A percentile compares a stretch with the other conserved stretches of the same genome.
These are phyloP conservation scores for Tapirus terrestris DNA, from an alignment of 2,113 vertebrate species.

Conservation along the genomic window DNA sequence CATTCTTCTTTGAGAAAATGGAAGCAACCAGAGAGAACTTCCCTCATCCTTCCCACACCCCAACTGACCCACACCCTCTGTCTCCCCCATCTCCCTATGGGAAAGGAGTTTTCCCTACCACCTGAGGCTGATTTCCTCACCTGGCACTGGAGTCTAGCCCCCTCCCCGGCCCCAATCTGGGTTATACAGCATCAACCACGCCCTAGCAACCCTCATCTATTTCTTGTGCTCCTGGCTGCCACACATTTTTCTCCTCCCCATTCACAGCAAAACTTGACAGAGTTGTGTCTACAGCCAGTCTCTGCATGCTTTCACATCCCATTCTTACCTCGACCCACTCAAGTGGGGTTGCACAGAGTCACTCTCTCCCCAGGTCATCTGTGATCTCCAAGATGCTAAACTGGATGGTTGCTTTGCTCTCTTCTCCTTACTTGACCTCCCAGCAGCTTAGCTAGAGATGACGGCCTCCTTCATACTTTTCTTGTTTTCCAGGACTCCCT, in stretches of 20 bases:
- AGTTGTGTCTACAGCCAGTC: background rate
- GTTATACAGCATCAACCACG: background rate
- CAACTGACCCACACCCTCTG: background rate
- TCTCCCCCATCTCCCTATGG: background rate
- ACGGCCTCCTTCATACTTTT: background rate
- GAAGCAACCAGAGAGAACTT: background rate
- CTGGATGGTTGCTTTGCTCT: background rate
- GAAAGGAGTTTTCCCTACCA: background rate
- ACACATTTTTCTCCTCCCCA: background rate
- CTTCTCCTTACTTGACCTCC: background rate
- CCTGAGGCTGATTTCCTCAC: background rate
- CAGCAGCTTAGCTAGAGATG: background rate
- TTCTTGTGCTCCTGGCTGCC: background rate
- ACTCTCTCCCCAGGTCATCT: background rate
- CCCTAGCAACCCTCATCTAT: background rate
- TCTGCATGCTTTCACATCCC: background rate
- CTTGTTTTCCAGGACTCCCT: background rate
- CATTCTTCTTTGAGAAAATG: background rate
- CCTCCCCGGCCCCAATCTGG: background rate
- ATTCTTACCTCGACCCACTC: too few species aligned
- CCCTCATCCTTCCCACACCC: background rate
- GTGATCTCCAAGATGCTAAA: background rate
- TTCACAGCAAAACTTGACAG: background rate
- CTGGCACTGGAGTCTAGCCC: too few species aligned
- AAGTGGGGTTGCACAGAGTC: too few species aligned